phyloP scores from a whole-genome alignment of 2,797 vertebrate genomes.

The Sylvia borin region DNA sequence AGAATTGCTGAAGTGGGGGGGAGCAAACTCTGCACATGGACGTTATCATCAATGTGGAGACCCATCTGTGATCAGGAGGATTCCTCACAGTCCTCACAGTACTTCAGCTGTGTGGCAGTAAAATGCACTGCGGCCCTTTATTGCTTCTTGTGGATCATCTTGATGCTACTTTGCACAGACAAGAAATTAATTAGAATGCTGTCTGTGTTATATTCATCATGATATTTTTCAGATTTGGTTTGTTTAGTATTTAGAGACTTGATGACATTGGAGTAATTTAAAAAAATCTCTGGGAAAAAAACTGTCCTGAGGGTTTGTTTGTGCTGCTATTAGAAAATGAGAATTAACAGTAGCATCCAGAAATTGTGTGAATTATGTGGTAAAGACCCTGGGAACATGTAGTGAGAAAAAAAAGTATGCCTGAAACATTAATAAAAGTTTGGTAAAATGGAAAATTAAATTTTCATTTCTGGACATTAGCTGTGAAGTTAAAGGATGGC shows the following conservation, averaged over 20 bases:
- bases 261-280: background rate
- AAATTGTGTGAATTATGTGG: background rate
- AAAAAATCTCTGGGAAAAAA: background rate
- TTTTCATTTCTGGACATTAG: background rate
- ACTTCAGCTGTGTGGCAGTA: background rate
- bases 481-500: background rate
- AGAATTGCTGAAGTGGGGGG: background rate
- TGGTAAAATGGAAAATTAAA: constrained; percentile 25
- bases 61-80: background rate
- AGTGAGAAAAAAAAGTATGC: background rate
- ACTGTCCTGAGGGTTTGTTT: background rate
- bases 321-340: background rate
- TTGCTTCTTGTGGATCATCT: background rate
- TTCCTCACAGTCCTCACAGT: background rate
- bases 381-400: background rate
- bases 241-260: background rate
- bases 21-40: background rate
- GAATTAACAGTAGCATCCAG: background rate
- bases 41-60: rapidly evolving
- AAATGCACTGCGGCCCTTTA: background rate
- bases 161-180: background rate
- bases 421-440: background rate
- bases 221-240: background rate
- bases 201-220: background rate
- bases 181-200: background rate